phyloP scores from a whole-genome alignment of 2,888 invertebrate species.

The Diaphora mendica region DNA sequence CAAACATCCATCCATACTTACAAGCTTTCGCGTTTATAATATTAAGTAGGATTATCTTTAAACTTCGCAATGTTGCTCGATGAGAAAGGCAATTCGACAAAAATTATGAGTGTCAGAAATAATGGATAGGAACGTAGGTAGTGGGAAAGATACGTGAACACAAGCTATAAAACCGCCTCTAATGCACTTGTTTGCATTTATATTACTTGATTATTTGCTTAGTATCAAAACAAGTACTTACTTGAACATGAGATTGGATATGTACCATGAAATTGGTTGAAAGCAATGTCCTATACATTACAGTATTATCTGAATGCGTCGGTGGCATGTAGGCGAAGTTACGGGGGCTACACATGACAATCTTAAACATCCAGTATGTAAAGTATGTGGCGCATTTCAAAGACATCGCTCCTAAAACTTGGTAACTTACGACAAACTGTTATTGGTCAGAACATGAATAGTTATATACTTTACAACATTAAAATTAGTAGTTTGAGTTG shows the following conservation, averaged over 20 bases:
- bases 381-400: constrained; percentile 13
- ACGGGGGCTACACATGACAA: constrained; percentile 53
- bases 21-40: too few species aligned
- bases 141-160: background rate
- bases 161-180: background rate
- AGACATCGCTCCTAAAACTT: background rate
- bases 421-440: background rate
- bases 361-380: constrained; percentile 55
- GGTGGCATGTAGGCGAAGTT: constrained; percentile 67
- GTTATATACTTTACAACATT: background rate
- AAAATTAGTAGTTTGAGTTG: background rate
- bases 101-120: background rate
- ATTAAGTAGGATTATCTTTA: too few species aligned
- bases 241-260: constrained; percentile 18
- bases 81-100: background rate
- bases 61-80: background rate
- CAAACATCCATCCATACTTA: too few species aligned
- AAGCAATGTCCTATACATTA: constrained; percentile 20
- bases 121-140: background rate
- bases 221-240: background rate
- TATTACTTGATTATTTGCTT: constrained; percentile 1
- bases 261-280: constrained; percentile 37
- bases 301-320: constrained; percentile 47
- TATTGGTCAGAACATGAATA: background rate
- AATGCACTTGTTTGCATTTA: background rate